A percentile compares a stretch with the other conserved stretches of the same genome.
Conservation (phyloP, 2,888 invertebrate species). For the Hyposoter didymator region DNA sequence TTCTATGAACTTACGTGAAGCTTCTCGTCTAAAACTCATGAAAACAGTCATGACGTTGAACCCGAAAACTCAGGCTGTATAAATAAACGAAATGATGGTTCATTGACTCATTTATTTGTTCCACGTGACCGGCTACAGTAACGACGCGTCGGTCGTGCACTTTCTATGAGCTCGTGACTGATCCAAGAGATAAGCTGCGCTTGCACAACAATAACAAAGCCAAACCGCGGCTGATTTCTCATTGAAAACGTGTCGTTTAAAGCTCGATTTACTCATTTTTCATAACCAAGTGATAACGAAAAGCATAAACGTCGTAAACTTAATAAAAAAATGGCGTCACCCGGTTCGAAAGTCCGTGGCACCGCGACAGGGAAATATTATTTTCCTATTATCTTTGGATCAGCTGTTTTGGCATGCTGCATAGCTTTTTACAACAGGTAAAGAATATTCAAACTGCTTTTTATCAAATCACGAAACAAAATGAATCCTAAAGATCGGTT, state of each 20-base stretch:
- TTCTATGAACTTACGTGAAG: conserved; percentile 72
- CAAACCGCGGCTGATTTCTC: conserved; percentile 9
- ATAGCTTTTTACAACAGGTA: conserved; percentile 18
- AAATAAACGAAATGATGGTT: conserved; percentile 10
- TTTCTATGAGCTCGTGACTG: background rate
- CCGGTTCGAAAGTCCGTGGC: background rate
- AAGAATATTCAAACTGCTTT: background rate
- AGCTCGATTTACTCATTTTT: background rate
- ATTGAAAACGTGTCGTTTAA: background rate
- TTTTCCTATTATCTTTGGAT: conserved; percentile 28
- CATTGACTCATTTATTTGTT: background rate
- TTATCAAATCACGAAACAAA: no score
- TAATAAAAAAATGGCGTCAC: background rate
- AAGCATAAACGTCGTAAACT: background rate
- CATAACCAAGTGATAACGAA: background rate
- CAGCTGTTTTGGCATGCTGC: background rate
- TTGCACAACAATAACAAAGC: conserved; percentile 9
- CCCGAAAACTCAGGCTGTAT: conserved; percentile 13
- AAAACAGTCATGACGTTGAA: conserved; percentile 74
- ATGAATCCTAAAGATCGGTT: background rate
- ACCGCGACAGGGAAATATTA: background rate
- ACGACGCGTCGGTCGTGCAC: background rate
- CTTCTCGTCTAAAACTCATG: conserved; percentile 72
- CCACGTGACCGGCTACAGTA: background rate
- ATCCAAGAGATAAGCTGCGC: background rate